These are phyloP conservation scores for Mnemiopsis leidyi DNA, from an alignment of 37 sponge, comb jelly and placozoan species.

Conservation along the genomic window DNA sequence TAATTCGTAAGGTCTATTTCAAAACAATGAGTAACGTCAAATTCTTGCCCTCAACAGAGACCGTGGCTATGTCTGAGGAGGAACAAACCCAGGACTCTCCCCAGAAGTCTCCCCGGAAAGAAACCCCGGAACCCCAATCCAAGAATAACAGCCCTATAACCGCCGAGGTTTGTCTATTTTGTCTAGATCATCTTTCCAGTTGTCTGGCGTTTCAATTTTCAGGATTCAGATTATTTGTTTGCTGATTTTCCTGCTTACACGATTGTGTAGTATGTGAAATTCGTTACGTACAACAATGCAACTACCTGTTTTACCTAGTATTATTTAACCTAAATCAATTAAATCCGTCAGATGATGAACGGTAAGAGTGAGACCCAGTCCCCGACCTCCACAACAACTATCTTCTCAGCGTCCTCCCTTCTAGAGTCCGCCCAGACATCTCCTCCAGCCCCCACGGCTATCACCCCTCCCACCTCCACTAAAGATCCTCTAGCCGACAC, in stretches of 20 bases:
- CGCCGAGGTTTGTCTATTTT: not conserved
- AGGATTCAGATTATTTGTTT: too few species aligned
- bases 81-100: conserved; percentile 14
- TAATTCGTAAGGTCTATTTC: not conserved
- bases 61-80: not conserved
- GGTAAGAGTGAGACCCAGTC: not conserved
- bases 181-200: too few species aligned
- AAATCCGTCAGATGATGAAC: not conserved
- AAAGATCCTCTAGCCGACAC: not conserved
- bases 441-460: not conserved
- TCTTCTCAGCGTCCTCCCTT: not conserved
- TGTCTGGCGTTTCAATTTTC: too few species aligned
- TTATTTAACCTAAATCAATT: not conserved
- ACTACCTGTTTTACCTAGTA: too few species aligned
- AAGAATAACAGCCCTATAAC: not conserved
- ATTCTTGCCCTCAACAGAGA: not conserved
- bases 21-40: not conserved
- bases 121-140: not conserved
- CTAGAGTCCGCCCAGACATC: not conserved
- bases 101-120: not conserved
- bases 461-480: not conserved
- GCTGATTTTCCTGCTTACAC: too few species aligned
- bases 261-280: too few species aligned
- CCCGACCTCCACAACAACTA: not conserved
- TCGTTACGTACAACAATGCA: too few species aligned